Evolutionary conservation across 2,888 invertebrate species (phyloP), one percentile per base, ranked within the genome.

Genomic region (Cyclophora albipunctata): DNA sequence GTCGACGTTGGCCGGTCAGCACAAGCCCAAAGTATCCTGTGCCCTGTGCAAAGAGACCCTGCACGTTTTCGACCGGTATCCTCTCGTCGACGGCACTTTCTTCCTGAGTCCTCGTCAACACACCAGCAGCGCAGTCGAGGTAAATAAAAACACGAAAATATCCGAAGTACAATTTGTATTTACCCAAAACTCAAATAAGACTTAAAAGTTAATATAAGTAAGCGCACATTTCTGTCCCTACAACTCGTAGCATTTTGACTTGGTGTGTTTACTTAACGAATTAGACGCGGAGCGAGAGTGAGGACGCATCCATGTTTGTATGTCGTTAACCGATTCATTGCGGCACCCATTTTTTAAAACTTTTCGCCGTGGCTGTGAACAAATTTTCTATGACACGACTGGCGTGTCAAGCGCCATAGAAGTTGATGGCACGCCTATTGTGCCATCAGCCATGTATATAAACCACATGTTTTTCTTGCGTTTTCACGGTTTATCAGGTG

Each of bases 81-180:
- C 99, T 1, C 90, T 99, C 64, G 95, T 99, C 45, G 98, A 99
- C 79, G 99, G 99, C 51, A 98, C 98, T 40, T 97, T 99, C 91
- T 99, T 99, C 91, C 91, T 99, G 55, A 98, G 98, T 68, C 98
- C 99, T 40, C 92, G 95, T 62, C 96, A 97, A 74, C 97, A 98
- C 81, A 94, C 94, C 71, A 93, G 93, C 75, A 92, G 92, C 68
- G 96, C 96, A 75, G 93, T 96, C 62, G 96, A 96, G 93, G 96
- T 96, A 87, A 57, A 45, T 45, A 48, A 51, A 6, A 34, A 45
- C 35, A 43, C 34, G 46, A 42, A 46, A 51, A 49, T 49, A 46
- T 45, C 33, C 42, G 40, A 42, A 43, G 20, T 49, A 45, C 4
- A 20, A 33, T 53, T 60, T 67, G 57, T 62, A 54, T 63, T 59